phyloP scores from a whole-genome alignment of 53 echinoderm and acorn worm genomes.

The Paelopatides confundens region DNA sequence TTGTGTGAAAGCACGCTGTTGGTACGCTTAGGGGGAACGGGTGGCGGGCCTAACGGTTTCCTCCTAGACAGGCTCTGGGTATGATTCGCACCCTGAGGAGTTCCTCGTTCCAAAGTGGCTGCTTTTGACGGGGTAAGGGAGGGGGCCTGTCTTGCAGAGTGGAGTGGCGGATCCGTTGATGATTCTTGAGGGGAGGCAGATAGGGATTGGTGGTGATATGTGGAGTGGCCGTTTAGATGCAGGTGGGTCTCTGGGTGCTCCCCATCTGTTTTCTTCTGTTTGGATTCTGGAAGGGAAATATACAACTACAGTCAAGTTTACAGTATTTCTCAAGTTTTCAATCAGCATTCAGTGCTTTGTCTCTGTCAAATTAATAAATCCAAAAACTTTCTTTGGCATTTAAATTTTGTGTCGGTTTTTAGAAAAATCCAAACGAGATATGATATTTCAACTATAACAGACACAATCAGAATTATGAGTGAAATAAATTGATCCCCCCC shows the following conservation, averaged over 20 bases:
- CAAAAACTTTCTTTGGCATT: no score
- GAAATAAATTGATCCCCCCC: no score
- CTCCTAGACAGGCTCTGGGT: constrained; percentile 46
- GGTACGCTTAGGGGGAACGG: constrained; percentile 30
- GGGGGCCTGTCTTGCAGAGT: constrained; percentile 8
- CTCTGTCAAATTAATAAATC: no score
- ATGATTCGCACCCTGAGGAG: neutral
- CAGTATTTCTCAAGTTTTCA: no score
- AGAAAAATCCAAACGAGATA: no score
- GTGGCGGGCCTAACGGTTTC: constrained; percentile 7
- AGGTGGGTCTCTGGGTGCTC: constrained; percentile 10
- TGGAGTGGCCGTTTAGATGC: constrained; percentile 34
- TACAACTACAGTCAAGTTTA: no score
- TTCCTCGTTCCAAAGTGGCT: constrained; percentile 30
- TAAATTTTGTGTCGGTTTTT: no score
- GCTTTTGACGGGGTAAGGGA: constrained; percentile 32
- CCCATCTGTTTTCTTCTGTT: neutral
- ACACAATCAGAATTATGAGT: no score
- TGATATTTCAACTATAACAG: no score
- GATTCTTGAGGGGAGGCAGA: constrained; percentile 23
- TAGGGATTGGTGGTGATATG: constrained; percentile 55
- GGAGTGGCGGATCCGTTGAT: constrained; percentile 28
- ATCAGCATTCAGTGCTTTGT: no score
- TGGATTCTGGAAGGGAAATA: neutral
- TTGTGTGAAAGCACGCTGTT: constrained; percentile 24